Conservation (phyloP, 2,113 vertebrate species). For the Myiozetetes cayanensis region DNA sequence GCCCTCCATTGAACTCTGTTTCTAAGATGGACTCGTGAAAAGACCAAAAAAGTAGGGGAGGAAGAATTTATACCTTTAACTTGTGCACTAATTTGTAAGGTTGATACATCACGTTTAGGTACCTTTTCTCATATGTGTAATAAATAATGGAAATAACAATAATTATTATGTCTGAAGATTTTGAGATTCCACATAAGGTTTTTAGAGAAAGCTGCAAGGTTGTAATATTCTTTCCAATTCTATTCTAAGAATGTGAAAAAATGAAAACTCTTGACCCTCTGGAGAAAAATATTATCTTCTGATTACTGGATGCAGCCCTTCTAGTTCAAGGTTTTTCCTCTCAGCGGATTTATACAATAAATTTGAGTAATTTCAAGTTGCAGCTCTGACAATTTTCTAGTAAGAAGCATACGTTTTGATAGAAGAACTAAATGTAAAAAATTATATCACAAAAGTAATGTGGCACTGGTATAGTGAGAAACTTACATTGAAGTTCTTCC, state of each 20-base stretch:
- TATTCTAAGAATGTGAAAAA: background rate
- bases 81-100: background rate
- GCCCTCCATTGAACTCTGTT: background rate
- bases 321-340: slow-evolving; percentile 1
- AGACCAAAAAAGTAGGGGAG: background rate
- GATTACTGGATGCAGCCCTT: background rate
- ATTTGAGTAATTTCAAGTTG: slow-evolving; percentile 7
- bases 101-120: background rate
- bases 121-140: background rate
- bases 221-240: background rate
- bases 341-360: background rate
- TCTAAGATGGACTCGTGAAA: background rate
- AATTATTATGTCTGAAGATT: background rate
- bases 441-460: background rate
- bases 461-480: background rate
- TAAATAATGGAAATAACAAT: background rate
- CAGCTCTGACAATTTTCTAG: background rate
- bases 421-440: background rate
- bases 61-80: background rate
- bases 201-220: background rate
- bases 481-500: background rate
- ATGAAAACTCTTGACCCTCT: background rate
- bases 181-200: background rate
- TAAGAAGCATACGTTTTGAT: background rate
- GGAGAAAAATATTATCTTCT: slow-evolving; percentile 18